Conservation (phyloP, 2,888 invertebrate genomes). For the Catotricha subobsoleta region DNA sequence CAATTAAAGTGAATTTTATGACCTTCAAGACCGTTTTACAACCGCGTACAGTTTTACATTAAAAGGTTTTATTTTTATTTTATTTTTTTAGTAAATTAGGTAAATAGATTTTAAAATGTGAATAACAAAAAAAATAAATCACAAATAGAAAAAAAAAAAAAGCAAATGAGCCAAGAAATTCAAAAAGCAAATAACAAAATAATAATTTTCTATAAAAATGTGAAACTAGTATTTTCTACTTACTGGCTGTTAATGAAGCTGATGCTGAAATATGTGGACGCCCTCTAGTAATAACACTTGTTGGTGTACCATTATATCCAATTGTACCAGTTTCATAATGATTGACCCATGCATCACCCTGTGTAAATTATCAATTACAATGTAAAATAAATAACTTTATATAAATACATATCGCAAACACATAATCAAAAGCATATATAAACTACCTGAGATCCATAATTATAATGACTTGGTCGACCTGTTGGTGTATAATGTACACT, state of each 20-base stretch:
- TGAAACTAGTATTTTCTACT: slow-evolving; percentile 30
- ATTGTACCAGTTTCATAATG: slow-evolving; percentile 20
- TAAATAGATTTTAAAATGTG: not conserved
- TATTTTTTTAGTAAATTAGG: not conserved
- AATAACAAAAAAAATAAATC: no score
- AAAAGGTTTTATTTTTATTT: not conserved
- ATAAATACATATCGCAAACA: not conserved
- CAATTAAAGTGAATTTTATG: not conserved
- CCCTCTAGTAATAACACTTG: slow-evolving; percentile 13
- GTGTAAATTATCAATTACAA: not conserved
- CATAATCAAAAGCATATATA: not conserved
- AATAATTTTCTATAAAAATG: not conserved
- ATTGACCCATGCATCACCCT: slow-evolving; percentile 3
- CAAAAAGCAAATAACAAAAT: slow-evolving; percentile 4
- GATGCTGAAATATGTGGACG: slow-evolving; percentile 41
- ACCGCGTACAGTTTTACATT: not conserved
- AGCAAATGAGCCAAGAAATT: no score
- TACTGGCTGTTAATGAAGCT: slow-evolving; percentile 53
- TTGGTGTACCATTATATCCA: slow-evolving; percentile 19
- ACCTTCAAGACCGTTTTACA: not conserved
- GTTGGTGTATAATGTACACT: slow-evolving; percentile 7
- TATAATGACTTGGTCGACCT: slow-evolving; percentile 5
- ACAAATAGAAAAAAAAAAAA: no score
- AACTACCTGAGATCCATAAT: slow-evolving; percentile 1
- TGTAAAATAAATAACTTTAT: not conserved